Conservation (phyloP, 2,888 invertebrate genomes). For the Scrobipalpa costella region DNA sequence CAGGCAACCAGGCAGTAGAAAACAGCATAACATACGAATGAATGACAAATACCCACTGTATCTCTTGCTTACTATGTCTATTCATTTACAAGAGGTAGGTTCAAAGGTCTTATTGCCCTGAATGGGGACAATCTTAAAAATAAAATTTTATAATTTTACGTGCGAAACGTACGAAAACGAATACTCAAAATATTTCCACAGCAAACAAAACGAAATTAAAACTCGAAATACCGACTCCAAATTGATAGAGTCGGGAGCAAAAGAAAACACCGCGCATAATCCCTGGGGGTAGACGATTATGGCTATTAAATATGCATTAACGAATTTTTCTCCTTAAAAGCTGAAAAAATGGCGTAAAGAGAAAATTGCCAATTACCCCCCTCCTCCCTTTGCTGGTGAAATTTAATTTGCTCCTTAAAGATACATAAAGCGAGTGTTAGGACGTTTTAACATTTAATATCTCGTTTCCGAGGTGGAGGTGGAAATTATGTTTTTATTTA, state of each 20-base stretch:
- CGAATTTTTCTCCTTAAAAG: constrained; percentile 80
- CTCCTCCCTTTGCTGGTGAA: constrained; percentile 58
- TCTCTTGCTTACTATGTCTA: no score
- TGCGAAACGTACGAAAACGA: no score
- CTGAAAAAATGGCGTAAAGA: constrained; percentile 77
- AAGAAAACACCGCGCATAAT: constrained; percentile 13
- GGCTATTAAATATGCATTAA: constrained; percentile 80
- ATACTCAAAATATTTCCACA: background rate
- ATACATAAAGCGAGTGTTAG: constrained; percentile 71
- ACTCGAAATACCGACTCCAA: constrained; percentile 26
- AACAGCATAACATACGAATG: no score
- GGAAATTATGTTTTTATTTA: constrained; percentile 39
- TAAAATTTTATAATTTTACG: no score
- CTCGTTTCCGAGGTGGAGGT: constrained; percentile 41
- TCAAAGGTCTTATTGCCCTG: no score
- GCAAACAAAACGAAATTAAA: constrained; percentile 32
- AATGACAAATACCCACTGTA: no score
- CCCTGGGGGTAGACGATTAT: constrained; percentile 65
- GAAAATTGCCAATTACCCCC: constrained; percentile 78
- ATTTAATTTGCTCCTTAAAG: constrained; percentile 73
- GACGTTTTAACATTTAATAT: constrained; percentile 33
- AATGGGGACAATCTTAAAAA: no score
- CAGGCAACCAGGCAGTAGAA: no score
- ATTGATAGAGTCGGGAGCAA: constrained; percentile 16
- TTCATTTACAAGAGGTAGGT: no score